These are phyloP conservation scores for Podilymbus podiceps DNA, from an alignment of 2,113 vertebrate genomes.

Conservation along the genomic window DNA sequence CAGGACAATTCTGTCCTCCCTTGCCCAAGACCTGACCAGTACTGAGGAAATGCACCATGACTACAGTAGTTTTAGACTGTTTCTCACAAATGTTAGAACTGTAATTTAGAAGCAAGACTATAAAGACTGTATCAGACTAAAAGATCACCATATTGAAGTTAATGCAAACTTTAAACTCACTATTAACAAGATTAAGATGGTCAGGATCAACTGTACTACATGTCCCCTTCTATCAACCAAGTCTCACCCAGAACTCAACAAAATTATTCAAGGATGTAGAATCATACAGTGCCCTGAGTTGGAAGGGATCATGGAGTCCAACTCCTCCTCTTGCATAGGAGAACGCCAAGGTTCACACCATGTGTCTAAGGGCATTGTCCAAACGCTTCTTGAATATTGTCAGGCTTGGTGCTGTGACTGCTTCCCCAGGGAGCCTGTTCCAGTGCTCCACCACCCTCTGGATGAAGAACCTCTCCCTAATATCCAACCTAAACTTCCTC, in stretches of 20 bases:
- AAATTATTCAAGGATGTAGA: background rate
- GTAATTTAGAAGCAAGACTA: background rate
- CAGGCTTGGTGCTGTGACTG: no score
- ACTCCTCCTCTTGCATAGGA: no score
- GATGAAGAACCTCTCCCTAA: no score
- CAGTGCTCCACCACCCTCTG: no score
- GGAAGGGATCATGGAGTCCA: no score
- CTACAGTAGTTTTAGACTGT: background rate
- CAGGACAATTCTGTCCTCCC: background rate
- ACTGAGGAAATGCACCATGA: background rate
- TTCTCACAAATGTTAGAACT: background rate
- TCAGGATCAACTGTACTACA: background rate
- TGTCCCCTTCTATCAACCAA: background rate
- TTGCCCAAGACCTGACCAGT: background rate
- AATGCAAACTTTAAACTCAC: background rate
- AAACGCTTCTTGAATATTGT: no score
- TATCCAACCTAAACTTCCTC: no score
- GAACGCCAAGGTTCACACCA: no score
- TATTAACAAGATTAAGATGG: background rate
- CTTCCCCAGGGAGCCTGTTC: no score
- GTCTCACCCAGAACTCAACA: background rate
- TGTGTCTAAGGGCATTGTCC: no score
- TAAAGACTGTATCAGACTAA: background rate
- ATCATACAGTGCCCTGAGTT: no score
- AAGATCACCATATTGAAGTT: background rate